A percentile compares a stretch with the other conserved stretches of the same genome.
These are phyloP conservation scores for Chalcosyrphus nemorum DNA, from an alignment of 2,888 invertebrate species.

Conservation along the genomic window DNA sequence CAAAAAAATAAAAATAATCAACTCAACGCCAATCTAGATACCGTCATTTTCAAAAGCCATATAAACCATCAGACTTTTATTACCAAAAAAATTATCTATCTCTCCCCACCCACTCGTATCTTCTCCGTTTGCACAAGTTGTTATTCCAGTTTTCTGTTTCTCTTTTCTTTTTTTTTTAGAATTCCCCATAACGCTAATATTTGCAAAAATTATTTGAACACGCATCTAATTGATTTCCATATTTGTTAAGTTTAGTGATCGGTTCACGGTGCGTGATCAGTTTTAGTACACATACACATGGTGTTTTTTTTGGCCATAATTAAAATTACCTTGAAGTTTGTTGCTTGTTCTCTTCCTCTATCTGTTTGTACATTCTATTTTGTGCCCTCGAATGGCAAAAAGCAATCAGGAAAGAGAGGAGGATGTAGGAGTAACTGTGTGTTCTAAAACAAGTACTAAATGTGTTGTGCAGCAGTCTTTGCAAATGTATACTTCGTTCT, in stretches of 20 bases:
- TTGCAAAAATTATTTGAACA: conserved; percentile 11
- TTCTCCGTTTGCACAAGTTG: conserved; percentile 3
- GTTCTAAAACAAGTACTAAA: conserved; percentile 45
- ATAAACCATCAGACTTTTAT: conserved; percentile 17
- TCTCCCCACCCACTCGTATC: conserved; percentile 38
- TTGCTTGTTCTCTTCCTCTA: conserved; percentile 10
- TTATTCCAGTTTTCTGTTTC: conserved; percentile 42
- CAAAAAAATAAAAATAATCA: background rate
- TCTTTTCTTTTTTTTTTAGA: conserved; percentile 16
- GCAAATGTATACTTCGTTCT: background rate
- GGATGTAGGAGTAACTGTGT: background rate
- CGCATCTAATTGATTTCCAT: conserved; percentile 20
- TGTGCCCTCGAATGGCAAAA: background rate
- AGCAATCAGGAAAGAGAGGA: background rate
- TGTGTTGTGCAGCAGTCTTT: background rate
- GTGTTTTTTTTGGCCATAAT: conserved; percentile 41
- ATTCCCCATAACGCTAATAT: conserved; percentile 4
- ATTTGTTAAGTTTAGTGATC: background rate
- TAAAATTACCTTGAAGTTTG: conserved; percentile 42
- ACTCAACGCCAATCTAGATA: conserved; percentile 1
- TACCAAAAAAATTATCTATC: conserved; percentile 4
- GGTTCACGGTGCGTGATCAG: conserved; percentile 17
- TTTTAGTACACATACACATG: conserved; percentile 44
- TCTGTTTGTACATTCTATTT: background rate
- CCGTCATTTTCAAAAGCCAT: conserved; percentile 32